A percentile compares a stretch with the other conserved stretches of the same genome.
These are phyloP conservation scores for Sylvia borin DNA, from an alignment of 2,797 vertebrate genomes.

Conservation along the genomic window DNA sequence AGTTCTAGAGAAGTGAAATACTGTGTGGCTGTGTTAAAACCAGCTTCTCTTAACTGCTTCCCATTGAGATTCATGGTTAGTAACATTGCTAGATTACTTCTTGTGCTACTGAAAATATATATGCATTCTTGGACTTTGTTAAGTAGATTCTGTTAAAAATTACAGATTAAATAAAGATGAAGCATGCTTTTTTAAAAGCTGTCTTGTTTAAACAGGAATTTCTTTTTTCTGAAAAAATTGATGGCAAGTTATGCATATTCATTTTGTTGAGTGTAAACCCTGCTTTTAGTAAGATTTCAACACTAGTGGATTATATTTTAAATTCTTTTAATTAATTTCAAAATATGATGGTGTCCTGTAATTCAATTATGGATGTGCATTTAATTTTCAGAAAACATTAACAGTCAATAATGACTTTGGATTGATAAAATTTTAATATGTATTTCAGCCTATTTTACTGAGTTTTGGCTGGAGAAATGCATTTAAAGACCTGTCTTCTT, in stretches of 20 bases:
- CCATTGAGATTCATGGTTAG: background rate
- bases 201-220: slow-evolving; percentile 34
- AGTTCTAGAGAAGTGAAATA: background rate
- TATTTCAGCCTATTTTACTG: slow-evolving; percentile 79
- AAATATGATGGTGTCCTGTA: background rate
- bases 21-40: background rate
- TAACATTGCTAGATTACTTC: slow-evolving; percentile 21
- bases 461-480: slow-evolving; percentile 91
- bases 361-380: background rate
- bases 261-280: slow-evolving; percentile 16
- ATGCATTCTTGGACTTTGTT: slow-evolving; percentile 50
- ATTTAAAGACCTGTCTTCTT: slow-evolving; percentile 84
- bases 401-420: background rate
- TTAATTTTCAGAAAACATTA: slow-evolving; percentile 27
- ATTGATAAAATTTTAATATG: slow-evolving; percentile 42
- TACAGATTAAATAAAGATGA: background rate
- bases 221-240: slow-evolving; percentile 36
- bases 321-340: slow-evolving; percentile 16
- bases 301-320: background rate
- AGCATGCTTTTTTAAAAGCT: background rate
- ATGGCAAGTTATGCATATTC: background rate
- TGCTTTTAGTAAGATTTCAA: slow-evolving; percentile 39
- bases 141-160: slow-evolving; percentile 42
- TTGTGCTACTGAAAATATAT: slow-evolving; percentile 49
- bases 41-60: background rate